These are phyloP conservation scores for Ctenopoma kingsleyae DNA, from an alignment of 2,797 vertebrate genomes.

Conservation along the genomic window DNA sequence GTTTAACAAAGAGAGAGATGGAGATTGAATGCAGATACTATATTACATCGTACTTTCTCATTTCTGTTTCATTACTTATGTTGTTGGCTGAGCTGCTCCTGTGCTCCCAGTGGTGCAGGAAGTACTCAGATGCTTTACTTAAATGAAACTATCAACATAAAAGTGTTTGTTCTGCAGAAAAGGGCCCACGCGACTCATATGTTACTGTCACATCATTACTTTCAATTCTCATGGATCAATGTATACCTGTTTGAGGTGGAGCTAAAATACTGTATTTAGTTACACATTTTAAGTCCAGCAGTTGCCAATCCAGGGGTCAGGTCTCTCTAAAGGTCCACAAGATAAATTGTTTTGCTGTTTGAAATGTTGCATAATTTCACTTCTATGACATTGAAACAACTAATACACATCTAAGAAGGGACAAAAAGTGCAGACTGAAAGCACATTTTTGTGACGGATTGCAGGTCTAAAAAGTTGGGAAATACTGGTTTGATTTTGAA, in stretches of 20 bases:
- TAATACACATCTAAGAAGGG: not conserved
- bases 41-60: conserved; percentile 70
- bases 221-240: not conserved
- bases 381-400: no score
- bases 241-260: not conserved
- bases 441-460: not conserved
- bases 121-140: conserved; percentile 12
- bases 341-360: not conserved
- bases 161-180: conserved; percentile 5
- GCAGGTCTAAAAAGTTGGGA: no score
- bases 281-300: not conserved
- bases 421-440: not conserved
- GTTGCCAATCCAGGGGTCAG: not conserved
- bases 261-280: not conserved
- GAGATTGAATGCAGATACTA: conserved; percentile 76
- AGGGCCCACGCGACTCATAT: not conserved
- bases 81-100: conserved; percentile 46
- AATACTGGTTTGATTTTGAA: no score
- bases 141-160: conserved; percentile 1
- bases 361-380: no score
- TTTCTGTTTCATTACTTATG: conserved; percentile 72
- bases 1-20: conserved; percentile 69
- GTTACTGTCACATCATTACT: not conserved
- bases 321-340: not conserved
- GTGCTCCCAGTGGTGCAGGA: conserved; percentile 35